A percentile compares a stretch with the other conserved stretches of the same genome.
Conservation (phyloP, 1,140 invertebrate genomes). For the Carposina sasakii region DNA sequence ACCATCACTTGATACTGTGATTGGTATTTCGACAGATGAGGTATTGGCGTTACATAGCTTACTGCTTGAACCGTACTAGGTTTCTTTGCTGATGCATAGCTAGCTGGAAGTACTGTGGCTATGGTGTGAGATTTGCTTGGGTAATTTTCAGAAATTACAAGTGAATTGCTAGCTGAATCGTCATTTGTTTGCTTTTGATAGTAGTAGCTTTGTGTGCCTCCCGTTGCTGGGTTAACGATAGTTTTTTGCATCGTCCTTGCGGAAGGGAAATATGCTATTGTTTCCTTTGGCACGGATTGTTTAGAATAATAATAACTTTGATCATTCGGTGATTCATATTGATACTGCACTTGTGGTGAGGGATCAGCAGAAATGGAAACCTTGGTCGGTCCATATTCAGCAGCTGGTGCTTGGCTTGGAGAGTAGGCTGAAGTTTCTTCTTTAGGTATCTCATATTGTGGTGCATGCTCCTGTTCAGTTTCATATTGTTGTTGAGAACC, state of each 20-base stretch:
- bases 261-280: constrained; percentile 32
- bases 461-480: constrained; percentile 25
- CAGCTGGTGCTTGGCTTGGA: constrained; percentile 9
- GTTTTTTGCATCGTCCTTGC: constrained; percentile 34
- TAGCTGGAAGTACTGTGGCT: constrained; percentile 51
- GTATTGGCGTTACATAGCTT: constrained; percentile 57
- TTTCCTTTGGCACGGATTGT: constrained; percentile 28
- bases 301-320: no score
- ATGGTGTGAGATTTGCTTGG: constrained; percentile 58
- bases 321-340: constrained; percentile 5
- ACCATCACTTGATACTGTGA: constrained; percentile 55
- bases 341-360: neutral
- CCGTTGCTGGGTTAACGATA: constrained; percentile 25
- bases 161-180: constrained; percentile 24
- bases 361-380: constrained; percentile 2
- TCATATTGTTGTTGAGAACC: constrained; percentile 6
- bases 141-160: constrained; percentile 50
- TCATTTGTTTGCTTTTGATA: constrained; percentile 38
- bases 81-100: constrained; percentile 31
- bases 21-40: constrained; percentile 49
- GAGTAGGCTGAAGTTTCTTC: constrained; percentile 20
- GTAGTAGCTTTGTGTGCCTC: constrained; percentile 30
- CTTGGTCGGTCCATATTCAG: constrained; percentile 14
- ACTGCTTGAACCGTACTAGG: constrained; percentile 42
- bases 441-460: constrained; percentile 19